phyloP scores from a whole-genome alignment of 2,888 invertebrate genomes.

The Sinodicranocentrus sp. region DNA sequence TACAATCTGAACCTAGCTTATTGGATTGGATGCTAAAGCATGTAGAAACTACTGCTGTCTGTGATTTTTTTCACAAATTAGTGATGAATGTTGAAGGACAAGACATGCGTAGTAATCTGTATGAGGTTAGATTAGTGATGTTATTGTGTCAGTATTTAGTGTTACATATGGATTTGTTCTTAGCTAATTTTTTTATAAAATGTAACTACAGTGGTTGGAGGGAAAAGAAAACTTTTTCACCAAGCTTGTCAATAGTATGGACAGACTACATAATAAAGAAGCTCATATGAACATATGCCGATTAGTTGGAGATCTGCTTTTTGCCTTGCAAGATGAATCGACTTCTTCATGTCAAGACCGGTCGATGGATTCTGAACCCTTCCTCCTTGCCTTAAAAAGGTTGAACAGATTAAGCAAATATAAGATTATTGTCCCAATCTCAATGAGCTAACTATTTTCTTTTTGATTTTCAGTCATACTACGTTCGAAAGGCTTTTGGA shows the following conservation, averaged over 20 bases:
- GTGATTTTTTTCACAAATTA: constrained; percentile 92
- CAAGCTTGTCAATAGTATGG: constrained; percentile 84
- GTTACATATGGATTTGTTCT: too few relatives aligned
- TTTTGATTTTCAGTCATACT: constrained; percentile 81
- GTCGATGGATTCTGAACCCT: constrained; percentile 83
- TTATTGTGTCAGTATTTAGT: too few relatives aligned
- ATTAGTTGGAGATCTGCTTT: constrained; percentile 91
- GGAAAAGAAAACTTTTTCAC: constrained; percentile 92
- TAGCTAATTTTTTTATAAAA: not conserved
- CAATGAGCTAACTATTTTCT: too few relatives aligned
- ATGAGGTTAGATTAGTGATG: constrained; percentile 80
- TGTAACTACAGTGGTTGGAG: constrained; percentile 86
- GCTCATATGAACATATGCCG: constrained; percentile 93
- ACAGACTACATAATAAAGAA: constrained; percentile 84
- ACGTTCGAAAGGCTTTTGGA: constrained; percentile 85
- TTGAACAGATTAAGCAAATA: constrained; percentile 78
- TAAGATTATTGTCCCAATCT: not conserved
- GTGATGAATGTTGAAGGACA: constrained; percentile 89
- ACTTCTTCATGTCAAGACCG: constrained; percentile 81
- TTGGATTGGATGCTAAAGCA: constrained; percentile 92
- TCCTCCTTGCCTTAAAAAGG: constrained; percentile 87
- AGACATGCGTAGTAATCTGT: constrained; percentile 85
- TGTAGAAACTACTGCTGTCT: constrained; percentile 95
- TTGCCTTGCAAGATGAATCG: constrained; percentile 82
- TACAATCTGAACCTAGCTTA: constrained; percentile 90